Base-by-base conservation (phyloP, 2,888 invertebrate species). In the Chrysolina haemoptera region DNA sequence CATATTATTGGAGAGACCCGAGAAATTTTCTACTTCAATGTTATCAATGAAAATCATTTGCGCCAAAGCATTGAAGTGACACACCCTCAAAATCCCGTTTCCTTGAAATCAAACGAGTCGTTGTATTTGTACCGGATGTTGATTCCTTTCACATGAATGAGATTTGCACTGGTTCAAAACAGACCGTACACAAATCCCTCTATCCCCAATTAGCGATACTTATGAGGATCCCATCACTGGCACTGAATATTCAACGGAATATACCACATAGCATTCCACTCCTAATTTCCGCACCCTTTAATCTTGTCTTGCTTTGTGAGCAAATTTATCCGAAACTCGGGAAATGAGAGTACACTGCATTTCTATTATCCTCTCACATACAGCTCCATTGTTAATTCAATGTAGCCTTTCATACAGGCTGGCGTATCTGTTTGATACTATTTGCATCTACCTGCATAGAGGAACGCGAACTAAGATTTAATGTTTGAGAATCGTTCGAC, bases 201-300 rank as follows among this genome's bases (percentile, higher is more conserved):
- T 12, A 53, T 53, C 53, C 53, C 53, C 22, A 53, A 53, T 53
- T 53, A 53, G 53, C 20, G 20, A 53, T 53, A 53, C 53, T 53
- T 20, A 53, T 20, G 20, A 22, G 53, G 18, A 53, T 18, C 53
- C 20, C 20, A 53, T 53, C 53, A 53, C 53, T 11, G 20, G 11
- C 53, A 5, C 53, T 22, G 53, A 53, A 20, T 53, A 53, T 53
- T 18, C 53, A 53, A 18, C 53, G 12, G 53, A 12, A 53, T 20
- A 20, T 53, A 53, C 53, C 53, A 11, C 53, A 18, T 18, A 53
- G 66, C 18, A 70, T 53, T 70, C 55, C 20, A 41, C 9, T 53
- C 68, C 75, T 73, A 75, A 75, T 75, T 75, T 72, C 75, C 71
- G 64, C 71, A 69, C 69, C 67, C 73, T 70, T 71, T 71, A 76